Evolutionary conservation across 2,797 vertebrate species (phyloP).

Genomic region (Poeciliopsis turneri): DNA sequence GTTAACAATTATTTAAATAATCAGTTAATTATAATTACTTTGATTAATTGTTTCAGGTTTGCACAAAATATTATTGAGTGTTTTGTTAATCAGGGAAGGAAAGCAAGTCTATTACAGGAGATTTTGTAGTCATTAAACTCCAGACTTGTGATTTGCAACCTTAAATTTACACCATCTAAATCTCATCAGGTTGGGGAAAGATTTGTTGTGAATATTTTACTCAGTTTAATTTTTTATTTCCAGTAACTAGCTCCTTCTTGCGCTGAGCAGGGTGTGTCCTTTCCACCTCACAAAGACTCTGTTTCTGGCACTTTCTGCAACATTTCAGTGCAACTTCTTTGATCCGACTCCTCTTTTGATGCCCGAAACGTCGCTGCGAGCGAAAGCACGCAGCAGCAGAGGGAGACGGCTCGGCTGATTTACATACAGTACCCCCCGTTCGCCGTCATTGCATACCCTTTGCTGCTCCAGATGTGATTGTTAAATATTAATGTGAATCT

Average conservation of each 20-base stretch:
- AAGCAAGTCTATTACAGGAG: background rate
- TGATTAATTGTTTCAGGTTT: background rate
- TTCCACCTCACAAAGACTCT: constrained; percentile 7
- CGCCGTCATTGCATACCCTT: constrained; percentile 22
- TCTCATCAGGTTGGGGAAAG: background rate
- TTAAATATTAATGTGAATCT: constrained; percentile 56
- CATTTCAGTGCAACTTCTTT: constrained; percentile 43
- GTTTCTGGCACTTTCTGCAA: constrained; percentile 20
- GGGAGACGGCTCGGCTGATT: constrained; percentile 39
- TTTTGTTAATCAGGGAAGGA: background rate
- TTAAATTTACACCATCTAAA: background rate
- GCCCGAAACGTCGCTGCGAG: constrained; percentile 18
- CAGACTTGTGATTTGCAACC: background rate
- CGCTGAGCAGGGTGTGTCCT: background rate
- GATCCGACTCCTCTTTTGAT: constrained; percentile 50
- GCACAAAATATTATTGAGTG: background rate
- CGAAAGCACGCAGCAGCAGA: constrained; percentile 19
- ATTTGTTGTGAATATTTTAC: background rate
- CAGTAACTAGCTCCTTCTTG: background rate
- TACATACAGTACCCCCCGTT: constrained; percentile 35
- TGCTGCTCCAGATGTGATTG: constrained; percentile 20
- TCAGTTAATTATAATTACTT: too few species aligned
- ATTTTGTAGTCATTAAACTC: background rate
- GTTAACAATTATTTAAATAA: too few species aligned
- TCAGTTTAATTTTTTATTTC: background rate